These are phyloP conservation scores for Felis catus DNA, from an alignment of 2,113 vertebrate genomes.

Conservation along the genomic window F.catus_Fca126_mat1.0 CM031424.1:48922001-48922500, in stretches of 20 bases:
- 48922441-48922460: constrained; percentile 85
- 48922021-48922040: constrained; percentile 57
- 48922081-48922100: neutral
- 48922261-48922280: constrained; percentile 82
- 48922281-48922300: constrained; percentile 82
- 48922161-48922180: constrained; percentile 68
- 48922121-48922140: constrained; percentile 74
- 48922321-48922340: constrained; percentile 73
- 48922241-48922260: constrained; percentile 81
- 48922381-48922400: constrained; percentile 78
- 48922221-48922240: constrained; percentile 85
- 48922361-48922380: constrained; percentile 78
- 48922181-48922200: constrained; percentile 80
- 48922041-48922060: constrained; percentile 25
- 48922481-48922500: constrained; percentile 69
- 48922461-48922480: constrained; percentile 74
- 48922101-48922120: constrained; percentile 49
- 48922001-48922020: constrained; percentile 59
- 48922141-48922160: constrained; percentile 75
- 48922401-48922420: constrained; percentile 80
- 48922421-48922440: constrained; percentile 84
- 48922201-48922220: constrained; percentile 86
- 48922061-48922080: constrained; percentile 51
- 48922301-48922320: constrained; percentile 68
- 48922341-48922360: constrained; percentile 63